Conservation (phyloP, 2,888 invertebrate species). For the Rhagonycha lutea region DNA sequence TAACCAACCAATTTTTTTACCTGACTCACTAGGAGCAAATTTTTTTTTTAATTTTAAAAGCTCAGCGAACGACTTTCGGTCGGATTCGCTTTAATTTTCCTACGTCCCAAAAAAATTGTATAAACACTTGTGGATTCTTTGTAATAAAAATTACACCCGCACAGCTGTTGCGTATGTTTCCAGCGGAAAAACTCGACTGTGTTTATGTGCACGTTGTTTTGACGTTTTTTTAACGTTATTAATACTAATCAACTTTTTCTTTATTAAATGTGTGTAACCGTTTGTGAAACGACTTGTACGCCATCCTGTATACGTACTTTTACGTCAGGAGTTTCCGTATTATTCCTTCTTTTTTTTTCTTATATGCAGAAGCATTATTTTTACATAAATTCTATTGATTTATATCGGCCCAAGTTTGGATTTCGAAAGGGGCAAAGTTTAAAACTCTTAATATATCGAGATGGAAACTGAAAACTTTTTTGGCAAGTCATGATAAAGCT, state of each 20-base stretch:
- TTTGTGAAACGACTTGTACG: background rate
- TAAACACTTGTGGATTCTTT: background rate
- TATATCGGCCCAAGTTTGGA: background rate
- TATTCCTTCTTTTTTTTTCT: background rate
- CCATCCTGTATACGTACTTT: background rate
- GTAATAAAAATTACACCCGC: background rate
- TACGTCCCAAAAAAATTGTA: background rate
- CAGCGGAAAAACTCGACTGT: background rate
- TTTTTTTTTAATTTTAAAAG: background rate
- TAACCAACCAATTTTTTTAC: background rate
- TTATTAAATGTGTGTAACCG: background rate
- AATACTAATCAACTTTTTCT: background rate
- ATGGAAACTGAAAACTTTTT: constrained; percentile 1
- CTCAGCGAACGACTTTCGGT: background rate
- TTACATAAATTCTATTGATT: background rate
- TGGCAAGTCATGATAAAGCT: constrained; percentile 3
- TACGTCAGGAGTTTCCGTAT: no score
- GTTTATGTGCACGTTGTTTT: background rate
- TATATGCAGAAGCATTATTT: background rate
- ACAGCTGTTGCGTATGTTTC: background rate
- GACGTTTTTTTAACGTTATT: background rate
- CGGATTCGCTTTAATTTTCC: background rate
- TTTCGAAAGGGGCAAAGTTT: background rate
- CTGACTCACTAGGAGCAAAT: background rate
- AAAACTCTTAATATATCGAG: background rate